A percentile compares a stretch with the other conserved stretches of the same genome.
Conservation (phyloP, 1,140 invertebrate genomes). For the Drosophila insularis region DNA sequence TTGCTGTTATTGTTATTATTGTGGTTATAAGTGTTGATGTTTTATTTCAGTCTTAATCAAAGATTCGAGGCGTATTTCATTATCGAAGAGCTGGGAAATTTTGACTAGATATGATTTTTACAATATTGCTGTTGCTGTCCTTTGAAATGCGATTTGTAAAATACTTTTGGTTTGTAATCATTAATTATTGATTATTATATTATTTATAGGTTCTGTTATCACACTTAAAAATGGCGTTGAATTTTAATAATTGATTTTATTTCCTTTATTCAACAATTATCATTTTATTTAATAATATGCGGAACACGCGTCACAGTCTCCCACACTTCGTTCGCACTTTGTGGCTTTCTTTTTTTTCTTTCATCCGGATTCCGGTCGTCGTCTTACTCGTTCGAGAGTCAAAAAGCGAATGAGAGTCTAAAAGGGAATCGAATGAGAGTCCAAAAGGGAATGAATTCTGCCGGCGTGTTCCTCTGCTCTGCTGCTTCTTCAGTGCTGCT, state of each 20-base stretch:
- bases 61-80: constrained; percentile 48
- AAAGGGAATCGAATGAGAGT: constrained; percentile 81
- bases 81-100: constrained; percentile 32
- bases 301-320: constrained; percentile 45
- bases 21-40: constrained; percentile 45
- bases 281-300: constrained; percentile 14
- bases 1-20: constrained; percentile 20
- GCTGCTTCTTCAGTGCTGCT: constrained; percentile 37
- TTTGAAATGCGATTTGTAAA: constrained; percentile 13
- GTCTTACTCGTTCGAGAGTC: constrained; percentile 81
- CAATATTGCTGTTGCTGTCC: constrained; percentile 4
- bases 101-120: constrained; percentile 54
- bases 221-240: constrained; percentile 33
- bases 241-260: constrained; percentile 40
- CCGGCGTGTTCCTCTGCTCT: constrained; percentile 48
- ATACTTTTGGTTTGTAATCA: constrained; percentile 12
- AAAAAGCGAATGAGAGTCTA: constrained; percentile 79
- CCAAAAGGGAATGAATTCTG: constrained; percentile 80
- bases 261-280: constrained; percentile 27
- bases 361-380: constrained; percentile 80
- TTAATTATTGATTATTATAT: background rate
- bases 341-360: constrained; percentile 32
- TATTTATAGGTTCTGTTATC: constrained; percentile 30
- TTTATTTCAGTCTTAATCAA: constrained; percentile 69
- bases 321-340: constrained; percentile 37